Base-by-base conservation (phyloP, 2,888 invertebrate species). In the Tipula helvola region DNA sequence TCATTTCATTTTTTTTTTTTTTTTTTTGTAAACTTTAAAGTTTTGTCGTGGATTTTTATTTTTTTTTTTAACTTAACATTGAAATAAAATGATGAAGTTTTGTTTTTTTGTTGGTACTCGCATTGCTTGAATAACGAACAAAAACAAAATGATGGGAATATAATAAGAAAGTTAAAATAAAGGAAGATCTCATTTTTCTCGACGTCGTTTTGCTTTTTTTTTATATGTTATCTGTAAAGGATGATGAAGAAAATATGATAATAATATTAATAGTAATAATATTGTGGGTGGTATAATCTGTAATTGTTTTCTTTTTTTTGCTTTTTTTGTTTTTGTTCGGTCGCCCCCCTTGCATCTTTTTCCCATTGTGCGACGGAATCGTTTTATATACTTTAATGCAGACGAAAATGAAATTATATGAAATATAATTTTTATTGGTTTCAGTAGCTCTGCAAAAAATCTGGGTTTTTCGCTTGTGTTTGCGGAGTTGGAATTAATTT, bases 51-150 rank as follows among this genome's bases (percentile, higher is more conserved):
- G 41, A 84, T 13, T 8, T 36, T 84, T 39, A 39, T 84, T 84
- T 39, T 84, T 39, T 84, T 83, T 47, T 47, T 13, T 52, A n/a
- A 52, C 52, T 13, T 71, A 71, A 71, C 71, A 71, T 71, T 71
- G 71, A 71, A 71, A 71, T 71, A 71, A 71, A 71, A 71, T 71
- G 71, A 71, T 71, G 71, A 71, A 71, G 71, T 71, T 71, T 71
- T n/a, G 4, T 52, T 52, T 52, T 52, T 28, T 28, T 18, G 28
- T 71, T 71, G 71, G 71, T 71, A 28, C 71, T 71, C 28, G 71
- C 71, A 71, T 71, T 28, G 71, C 71, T 10, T 71, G 71, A 71
- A 71, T 71, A 71, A 71, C 28, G 12, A 10, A 71, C 10, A 71
- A 71, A 18, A 28, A 28, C 7, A 71, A 71, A 28, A 28, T 71